These are phyloP conservation scores for Papilio helenus DNA, from an alignment of 1,140 invertebrate species.

Conservation along the genomic window DNA sequence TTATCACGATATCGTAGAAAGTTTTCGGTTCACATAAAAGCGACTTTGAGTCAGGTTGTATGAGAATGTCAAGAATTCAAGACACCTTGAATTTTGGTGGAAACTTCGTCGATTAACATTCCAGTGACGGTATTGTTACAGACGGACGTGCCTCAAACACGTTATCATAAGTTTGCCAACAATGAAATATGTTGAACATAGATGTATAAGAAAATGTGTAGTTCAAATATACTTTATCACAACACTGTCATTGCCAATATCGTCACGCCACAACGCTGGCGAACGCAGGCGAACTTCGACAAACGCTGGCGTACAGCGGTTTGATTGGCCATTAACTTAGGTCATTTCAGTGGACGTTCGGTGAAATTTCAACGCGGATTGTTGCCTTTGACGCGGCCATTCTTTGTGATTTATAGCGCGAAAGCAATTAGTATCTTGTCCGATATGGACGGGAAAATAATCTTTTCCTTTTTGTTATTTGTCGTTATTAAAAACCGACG, in stretches of 20 bases:
- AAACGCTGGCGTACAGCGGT: neutral
- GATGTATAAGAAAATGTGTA: neutral
- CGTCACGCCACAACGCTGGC: neutral
- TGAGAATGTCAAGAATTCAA: slow-evolving; percentile 3
- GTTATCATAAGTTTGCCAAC: neutral
- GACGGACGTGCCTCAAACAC: neutral
- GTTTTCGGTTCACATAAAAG: neutral
- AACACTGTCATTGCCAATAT: too few relatives aligned
- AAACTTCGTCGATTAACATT: slow-evolving; percentile 19
- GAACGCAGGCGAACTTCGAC: neutral
- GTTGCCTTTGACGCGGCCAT: slow-evolving; percentile 8
- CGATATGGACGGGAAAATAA: neutral
- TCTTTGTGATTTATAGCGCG: slow-evolving; percentile 17
- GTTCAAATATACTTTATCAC: too few relatives aligned
- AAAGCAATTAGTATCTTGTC: slow-evolving; percentile 7
- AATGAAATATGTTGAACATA: neutral
- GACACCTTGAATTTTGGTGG: slow-evolving; percentile 3
- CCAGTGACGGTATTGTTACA: neutral
- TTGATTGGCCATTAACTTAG: slow-evolving; percentile 16
- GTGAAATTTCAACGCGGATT: slow-evolving; percentile 1
- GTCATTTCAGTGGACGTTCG: slow-evolving; percentile 6
- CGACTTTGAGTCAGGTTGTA: neutral
- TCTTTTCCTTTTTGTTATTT: neutral
- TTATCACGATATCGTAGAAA: neutral
- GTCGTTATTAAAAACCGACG: too few relatives aligned